phyloP scores from a whole-genome alignment of 2,797 vertebrate genomes.

The Gila robusta region DNA sequence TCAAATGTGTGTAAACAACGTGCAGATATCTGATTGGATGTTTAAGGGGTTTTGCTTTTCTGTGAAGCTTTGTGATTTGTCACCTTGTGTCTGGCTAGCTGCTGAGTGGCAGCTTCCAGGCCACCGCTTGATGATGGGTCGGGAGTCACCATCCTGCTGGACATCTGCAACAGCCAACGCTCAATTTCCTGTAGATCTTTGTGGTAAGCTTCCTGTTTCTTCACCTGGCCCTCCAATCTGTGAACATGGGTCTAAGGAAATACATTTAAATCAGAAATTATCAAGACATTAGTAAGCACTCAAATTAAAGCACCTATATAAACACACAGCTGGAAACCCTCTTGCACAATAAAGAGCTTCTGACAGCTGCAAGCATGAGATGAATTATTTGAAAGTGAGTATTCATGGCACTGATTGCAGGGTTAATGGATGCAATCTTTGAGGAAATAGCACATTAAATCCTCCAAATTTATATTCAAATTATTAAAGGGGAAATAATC shows the following conservation, averaged over 20 bases:
- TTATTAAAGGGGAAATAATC: not conserved
- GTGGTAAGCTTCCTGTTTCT: conserved; percentile 93
- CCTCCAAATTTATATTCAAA: conserved; percentile 13
- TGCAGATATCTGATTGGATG: conserved; percentile 20
- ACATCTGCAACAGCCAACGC: conserved; percentile 97
- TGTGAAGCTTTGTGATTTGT: conserved; percentile 34
- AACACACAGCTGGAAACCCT: conserved; percentile 37
- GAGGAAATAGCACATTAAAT: conserved; percentile 24
- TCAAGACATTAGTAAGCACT: conserved; percentile 16
- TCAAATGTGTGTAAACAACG: not conserved
- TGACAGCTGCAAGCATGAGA: conserved; percentile 31
- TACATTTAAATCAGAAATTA: conserved; percentile 21
- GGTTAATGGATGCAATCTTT: conserved; percentile 28
- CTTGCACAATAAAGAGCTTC: conserved; percentile 14
- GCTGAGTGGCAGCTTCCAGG: conserved; percentile 91
- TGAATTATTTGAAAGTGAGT: not conserved
- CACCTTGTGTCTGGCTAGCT: conserved; percentile 96
- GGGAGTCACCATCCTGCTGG: conserved; percentile 90
- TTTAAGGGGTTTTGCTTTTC: not conserved
- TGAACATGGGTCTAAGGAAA: conserved; percentile 80
- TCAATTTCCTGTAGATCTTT: conserved; percentile 94
- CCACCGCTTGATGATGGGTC: conserved; percentile 85
- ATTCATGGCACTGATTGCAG: conserved; percentile 21
- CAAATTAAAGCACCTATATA: conserved; percentile 16
- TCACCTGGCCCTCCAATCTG: conserved; percentile 86